Percentiles rank a stretch among this genome's conserved stretches.
phyloP scores from a whole-genome alignment of 30 jellyfish, hydroid and myxozoan genomes.

The Clytia hemisphaerica region DNA sequence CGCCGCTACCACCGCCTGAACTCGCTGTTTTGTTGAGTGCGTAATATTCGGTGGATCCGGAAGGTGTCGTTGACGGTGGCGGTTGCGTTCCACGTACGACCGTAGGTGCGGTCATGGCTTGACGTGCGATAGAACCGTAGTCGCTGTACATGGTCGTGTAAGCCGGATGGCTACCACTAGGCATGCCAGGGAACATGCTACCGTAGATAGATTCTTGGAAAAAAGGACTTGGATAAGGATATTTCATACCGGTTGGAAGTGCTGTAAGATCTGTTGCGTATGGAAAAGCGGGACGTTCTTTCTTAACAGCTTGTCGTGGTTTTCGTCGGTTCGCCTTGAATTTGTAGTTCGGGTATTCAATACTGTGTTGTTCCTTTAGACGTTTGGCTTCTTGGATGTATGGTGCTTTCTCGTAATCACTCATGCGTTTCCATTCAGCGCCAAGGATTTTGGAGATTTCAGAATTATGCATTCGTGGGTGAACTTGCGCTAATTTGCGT shows the following conservation, averaged over 20 bases:
- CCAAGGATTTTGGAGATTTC: slow-evolving; percentile 96
- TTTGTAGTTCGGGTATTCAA: slow-evolving; percentile 93
- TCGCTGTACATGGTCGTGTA: slow-evolving; percentile 20
- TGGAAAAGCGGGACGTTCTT: slow-evolving; percentile 85
- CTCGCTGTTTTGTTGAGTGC: not conserved
- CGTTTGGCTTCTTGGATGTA: slow-evolving; percentile 95
- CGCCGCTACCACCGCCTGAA: too few species aligned
- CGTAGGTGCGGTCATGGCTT: slow-evolving; percentile 25
- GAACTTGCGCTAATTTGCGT: slow-evolving; percentile 83
- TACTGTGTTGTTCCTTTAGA: slow-evolving; percentile 87
- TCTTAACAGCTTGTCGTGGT: slow-evolving; percentile 75
- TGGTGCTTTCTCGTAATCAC: slow-evolving; percentile 84
- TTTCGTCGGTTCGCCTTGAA: slow-evolving; percentile 91
- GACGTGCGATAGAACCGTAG: slow-evolving; percentile 27
- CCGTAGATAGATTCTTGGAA: slow-evolving; percentile 56
- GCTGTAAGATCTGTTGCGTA: slow-evolving; percentile 80
- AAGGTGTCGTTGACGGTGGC: slow-evolving; percentile 1
- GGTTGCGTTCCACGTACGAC: too few species aligned
- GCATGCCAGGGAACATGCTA: slow-evolving; percentile 59
- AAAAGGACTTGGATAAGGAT: slow-evolving; percentile 84
- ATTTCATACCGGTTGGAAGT: slow-evolving; percentile 70
- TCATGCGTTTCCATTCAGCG: slow-evolving; percentile 96
- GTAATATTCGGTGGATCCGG: slow-evolving; percentile 11
- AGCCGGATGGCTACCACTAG: slow-evolving; percentile 27
- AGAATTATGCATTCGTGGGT: slow-evolving; percentile 98